Base-by-base conservation (phyloP, 1,140 invertebrate species). In the Phocides pigmalion region DNA sequence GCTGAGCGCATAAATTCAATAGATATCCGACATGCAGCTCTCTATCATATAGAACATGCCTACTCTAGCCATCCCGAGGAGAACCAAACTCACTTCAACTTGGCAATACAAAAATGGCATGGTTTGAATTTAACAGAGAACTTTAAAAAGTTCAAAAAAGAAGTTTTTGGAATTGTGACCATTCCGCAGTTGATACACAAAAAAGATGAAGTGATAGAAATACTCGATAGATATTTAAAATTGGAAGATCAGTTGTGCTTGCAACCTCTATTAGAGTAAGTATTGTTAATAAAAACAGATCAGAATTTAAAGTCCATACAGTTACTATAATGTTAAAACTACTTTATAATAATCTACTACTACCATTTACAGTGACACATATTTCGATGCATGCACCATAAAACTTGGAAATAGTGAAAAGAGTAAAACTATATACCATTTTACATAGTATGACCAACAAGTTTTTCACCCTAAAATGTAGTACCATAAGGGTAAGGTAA, bases 91-190 rank as follows among this genome's bases (percentile, higher is more conserved):
- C 95, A 95, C 84, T 98, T 98, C 84, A 92, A 94, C 76, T 93
- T 97, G 81, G 93, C 96, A 0, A 78, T 98, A n/a, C 92, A 95
- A 68, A 98, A 98, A 93, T 98, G 97, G 97, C 94, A 94, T 75
- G 94, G 95, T 32, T 92, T 98, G 15, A 98, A 98, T 90, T 93
- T 96, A 54, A 96, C 97, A 1, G 94, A 97, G 72, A 95, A 95
- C 77, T 99, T 95, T 90, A 93, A 93, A 46, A 91, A 93, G 15
- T 97, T 98, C 67, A 94, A 94, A 73, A 94, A 94, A 72, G 93
- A 96, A 81, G 93, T 97, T 6, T 89, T 92, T 61, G 93, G 95
- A 69, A 94, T 97, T 20, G 89, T 96, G 17, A 97, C 95, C 11
- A 93, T 98, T 61, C 94, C 96, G 15, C 96, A 98, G 82, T 82